phyloP scores from a whole-genome alignment of 2,888 invertebrate species.

The Lepidochitona cinerea region DNA sequence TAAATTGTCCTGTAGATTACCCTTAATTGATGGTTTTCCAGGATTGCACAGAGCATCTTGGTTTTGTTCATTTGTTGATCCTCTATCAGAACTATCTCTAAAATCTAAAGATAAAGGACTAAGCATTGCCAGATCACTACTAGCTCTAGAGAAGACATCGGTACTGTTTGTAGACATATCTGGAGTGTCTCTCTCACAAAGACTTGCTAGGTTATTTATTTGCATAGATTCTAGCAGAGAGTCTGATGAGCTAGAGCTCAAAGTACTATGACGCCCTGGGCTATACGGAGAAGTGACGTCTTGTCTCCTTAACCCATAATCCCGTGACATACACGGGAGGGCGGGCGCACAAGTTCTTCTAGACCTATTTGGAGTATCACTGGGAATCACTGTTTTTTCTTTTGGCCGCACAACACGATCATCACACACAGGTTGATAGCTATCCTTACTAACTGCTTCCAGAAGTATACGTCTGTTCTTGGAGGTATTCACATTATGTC shows the following conservation, averaged over 20 bases:
- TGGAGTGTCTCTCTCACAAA: slow-evolving; percentile 34
- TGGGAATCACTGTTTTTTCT: neutral
- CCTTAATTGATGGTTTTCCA: neutral
- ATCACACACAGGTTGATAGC: neutral
- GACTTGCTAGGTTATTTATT: slow-evolving; percentile 36
- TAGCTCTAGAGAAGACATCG: neutral
- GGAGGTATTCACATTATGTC: neutral
- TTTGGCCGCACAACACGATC: neutral
- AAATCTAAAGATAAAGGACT: neutral
- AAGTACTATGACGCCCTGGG: neutral
- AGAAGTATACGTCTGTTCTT: neutral
- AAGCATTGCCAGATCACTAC: neutral
- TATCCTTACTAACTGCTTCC: neutral
- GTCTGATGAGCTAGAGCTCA: slow-evolving; percentile 35
- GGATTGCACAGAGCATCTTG: neutral
- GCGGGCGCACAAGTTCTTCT: neutral
- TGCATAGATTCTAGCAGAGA: slow-evolving; percentile 46
- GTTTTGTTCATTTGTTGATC: neutral
- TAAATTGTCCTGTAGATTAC: neutral
- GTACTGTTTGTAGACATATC: neutral
- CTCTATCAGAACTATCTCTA: neutral
- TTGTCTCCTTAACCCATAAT: neutral
- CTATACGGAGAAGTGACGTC: neutral
- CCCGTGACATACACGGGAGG: neutral
- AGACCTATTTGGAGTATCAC: neutral